phyloP scores from a whole-genome alignment of 2,797 vertebrate species.

The Orientallactaga sibirica region DNA sequence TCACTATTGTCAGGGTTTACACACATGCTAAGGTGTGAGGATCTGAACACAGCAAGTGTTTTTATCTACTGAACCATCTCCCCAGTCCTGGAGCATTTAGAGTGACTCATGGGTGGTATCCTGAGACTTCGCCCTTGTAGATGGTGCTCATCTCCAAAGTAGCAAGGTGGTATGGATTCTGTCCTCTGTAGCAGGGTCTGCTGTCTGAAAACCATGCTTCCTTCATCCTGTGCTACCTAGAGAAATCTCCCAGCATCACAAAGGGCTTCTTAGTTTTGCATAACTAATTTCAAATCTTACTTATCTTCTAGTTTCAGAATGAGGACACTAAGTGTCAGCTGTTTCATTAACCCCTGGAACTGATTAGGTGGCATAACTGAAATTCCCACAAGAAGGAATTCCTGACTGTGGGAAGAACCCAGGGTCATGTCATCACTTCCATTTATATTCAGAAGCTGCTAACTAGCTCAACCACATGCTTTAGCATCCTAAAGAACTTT shows the following conservation, averaged over 20 bases:
- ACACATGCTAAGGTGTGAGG: no score
- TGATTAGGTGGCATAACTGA: slow-evolving; percentile 88
- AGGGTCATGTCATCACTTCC: slow-evolving; percentile 76
- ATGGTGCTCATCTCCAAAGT: background rate
- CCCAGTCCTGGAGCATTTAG: no score
- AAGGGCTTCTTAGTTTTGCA: slow-evolving; percentile 73
- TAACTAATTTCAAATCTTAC: slow-evolving; percentile 87
- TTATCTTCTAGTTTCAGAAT: slow-evolving; percentile 86
- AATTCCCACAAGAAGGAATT: slow-evolving; percentile 85
- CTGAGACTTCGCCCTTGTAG: fast-evolving
- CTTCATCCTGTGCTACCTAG: background rate
- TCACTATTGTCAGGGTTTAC: no score
- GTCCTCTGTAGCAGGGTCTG: fast-evolving
- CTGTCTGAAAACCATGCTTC: background rate
- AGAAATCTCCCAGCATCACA: slow-evolving; percentile 49
- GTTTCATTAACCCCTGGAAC: slow-evolving; percentile 91
- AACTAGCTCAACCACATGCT: slow-evolving; percentile 68
- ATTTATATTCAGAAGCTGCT: slow-evolving; percentile 84
- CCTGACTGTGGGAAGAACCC: slow-evolving; percentile 83
- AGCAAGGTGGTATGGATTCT: fast-evolving
- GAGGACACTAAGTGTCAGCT: slow-evolving; percentile 89
- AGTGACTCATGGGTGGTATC: background rate
- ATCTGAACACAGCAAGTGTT: no score
- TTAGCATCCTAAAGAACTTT: slow-evolving; percentile 68
- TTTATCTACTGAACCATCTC: no score